A percentile compares a stretch with the other conserved stretches of the same genome.
Conservation (phyloP, 92 coral and sea anemone genomes). For the Zoanthus sansibaricus region DNA sequence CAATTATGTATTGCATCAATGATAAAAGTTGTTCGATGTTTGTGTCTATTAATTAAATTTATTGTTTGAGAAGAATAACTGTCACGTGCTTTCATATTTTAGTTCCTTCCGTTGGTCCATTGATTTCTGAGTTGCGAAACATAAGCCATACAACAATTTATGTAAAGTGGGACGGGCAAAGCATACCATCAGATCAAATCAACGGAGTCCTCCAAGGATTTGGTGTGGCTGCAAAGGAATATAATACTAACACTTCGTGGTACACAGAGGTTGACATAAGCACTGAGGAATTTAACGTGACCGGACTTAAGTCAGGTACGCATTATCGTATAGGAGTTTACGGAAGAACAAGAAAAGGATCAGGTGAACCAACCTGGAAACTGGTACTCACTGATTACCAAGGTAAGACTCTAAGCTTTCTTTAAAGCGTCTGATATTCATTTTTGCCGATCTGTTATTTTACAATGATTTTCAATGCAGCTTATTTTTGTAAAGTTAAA, state of each 20-base stretch:
- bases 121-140: neutral
- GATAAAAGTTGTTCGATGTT: neutral
- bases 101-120: constrained; percentile 23
- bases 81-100: neutral
- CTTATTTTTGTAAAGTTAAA: no score
- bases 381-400: neutral
- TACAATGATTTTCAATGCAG: no score
- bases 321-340: constrained; percentile 1
- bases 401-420: constrained; percentile 1
- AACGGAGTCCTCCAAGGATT: constrained; percentile 35
- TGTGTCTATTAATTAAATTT: neutral
- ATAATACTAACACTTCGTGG: neutral
- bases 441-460: no score
- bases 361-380: neutral
- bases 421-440: no score
- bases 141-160: neutral
- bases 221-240: neutral
- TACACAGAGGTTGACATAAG: neutral
- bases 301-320: constrained; percentile 6
- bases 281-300: neutral
- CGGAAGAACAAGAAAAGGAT: constrained; percentile 6
- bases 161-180: neutral
- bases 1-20: neutral
- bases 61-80: neutral
- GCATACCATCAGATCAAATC: constrained; percentile 18